Evolutionary conservation across 2,113 vertebrate genomes (phyloP).

Genomic region (Plestiodon gilberti): DNA sequence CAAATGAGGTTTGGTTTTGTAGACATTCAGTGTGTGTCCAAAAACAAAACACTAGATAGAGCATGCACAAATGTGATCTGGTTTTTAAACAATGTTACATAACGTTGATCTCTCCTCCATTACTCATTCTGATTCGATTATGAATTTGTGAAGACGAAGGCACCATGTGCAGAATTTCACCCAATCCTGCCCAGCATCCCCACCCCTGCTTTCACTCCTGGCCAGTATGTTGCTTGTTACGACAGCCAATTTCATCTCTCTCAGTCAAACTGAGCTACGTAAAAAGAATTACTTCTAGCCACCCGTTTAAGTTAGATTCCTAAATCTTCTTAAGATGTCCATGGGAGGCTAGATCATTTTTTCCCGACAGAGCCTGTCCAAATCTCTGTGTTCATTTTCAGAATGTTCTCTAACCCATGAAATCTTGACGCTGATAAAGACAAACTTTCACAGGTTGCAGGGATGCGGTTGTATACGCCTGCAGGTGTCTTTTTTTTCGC

Average conservation of each 20-base stretch:
- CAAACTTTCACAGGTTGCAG: too few relatives aligned
- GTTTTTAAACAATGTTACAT: background rate
- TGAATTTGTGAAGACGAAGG: background rate
- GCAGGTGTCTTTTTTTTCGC: too few relatives aligned
- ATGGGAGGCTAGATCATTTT: background rate
- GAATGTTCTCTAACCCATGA: background rate
- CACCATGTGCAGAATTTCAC: background rate
- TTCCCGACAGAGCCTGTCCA: background rate
- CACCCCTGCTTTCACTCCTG: background rate
- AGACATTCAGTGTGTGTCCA: background rate
- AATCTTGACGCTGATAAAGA: background rate
- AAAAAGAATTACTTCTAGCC: background rate
- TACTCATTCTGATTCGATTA: background rate
- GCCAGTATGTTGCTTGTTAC: conserved; percentile 38
- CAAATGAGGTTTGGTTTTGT: background rate
- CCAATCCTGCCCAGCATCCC: background rate
- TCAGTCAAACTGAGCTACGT: too few relatives aligned
- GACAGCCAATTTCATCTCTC: conserved; percentile 45
- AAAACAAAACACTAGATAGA: background rate
- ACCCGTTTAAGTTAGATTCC: background rate
- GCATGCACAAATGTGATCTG: background rate
- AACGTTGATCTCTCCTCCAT: background rate
- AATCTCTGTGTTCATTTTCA: background rate
- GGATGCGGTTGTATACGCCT: too few relatives aligned
- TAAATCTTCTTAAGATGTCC: conserved; percentile 23